Base-by-base conservation (phyloP, 2,888 invertebrate genomes). In the Napeogenes inachia region DNA sequence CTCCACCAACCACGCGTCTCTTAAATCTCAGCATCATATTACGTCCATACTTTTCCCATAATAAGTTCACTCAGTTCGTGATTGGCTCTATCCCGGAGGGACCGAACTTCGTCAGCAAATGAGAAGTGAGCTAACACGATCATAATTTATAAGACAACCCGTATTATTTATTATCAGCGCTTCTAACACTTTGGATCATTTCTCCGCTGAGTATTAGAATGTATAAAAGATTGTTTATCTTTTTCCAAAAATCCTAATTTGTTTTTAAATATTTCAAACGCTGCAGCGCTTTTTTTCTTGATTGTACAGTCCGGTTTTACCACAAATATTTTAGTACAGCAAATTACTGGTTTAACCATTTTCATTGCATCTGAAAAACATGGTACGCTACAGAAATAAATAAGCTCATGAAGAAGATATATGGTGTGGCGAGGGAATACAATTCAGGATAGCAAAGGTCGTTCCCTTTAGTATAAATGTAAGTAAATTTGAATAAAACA, bases 401-500 rank as follows among this genome's bases (percentile, higher is more conserved):
- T 85, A 88, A 87, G 81, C 81, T 63, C 80, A 84, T 89, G 90
- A 90, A 82, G 87, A 90, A 90, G 89, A 90, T 89, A 85, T 89
- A 90, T 89, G 81, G 85, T 74, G 81, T 79, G 84, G 81, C 88
- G 75, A 81, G 89, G 89, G 89, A 89, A 88, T 89, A 88, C 89
- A 85, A 86, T 86, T 83, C 85, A 72, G 84, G 77, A 77, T 79
- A 81, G 80, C 85, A 82, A 79, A 89, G 90, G 89, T 90, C 89
- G 86, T 83, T 81, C 79, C 82, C 87, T 87, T 90, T 90, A 89
- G 87, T 88, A 85, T 81, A 88, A 90, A 89, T 89, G 89, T 90
- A 89, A 89, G 90, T 90, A 90, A 90, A 90, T 90, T 90, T 90
- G 89, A 90, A 90, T 90, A 90, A 90, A 89, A 90, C 89, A 90